Evolutionary conservation across 2,113 vertebrate species (phyloP).

Genomic region (Tapirus terrestris): DNA sequence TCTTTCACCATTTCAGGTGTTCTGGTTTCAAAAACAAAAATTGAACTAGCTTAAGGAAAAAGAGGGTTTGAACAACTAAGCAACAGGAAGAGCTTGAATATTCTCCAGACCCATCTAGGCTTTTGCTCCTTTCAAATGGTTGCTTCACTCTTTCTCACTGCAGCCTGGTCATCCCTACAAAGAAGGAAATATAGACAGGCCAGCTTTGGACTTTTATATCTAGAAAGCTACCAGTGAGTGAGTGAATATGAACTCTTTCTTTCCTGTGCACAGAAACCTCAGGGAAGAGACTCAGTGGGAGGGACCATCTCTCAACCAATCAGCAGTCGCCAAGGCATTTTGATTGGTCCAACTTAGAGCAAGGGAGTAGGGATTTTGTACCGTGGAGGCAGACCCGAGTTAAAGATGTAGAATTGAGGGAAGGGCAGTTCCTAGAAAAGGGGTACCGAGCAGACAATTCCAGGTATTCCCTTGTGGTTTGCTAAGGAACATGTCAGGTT

Average conservation of each 20-base stretch:
- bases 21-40: constrained; percentile 42
- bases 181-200: background rate
- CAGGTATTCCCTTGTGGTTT: background rate
- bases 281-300: background rate
- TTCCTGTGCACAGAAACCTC: background rate
- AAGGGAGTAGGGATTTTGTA: background rate
- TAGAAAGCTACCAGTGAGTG: background rate
- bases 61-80: background rate
- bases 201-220: background rate
- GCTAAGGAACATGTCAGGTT: background rate
- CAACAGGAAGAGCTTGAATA: background rate
- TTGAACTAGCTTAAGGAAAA: background rate
- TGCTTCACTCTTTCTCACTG: constrained; percentile 23
- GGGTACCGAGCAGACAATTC: background rate
- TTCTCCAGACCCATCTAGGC: background rate
- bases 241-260: background rate
- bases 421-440: background rate
- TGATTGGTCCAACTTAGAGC: background rate
- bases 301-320: background rate
- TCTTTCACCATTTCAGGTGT: background rate
- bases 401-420: background rate
- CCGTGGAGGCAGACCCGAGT: background rate
- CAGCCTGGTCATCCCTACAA: background rate
- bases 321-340: background rate
- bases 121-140: background rate